Conservation (phyloP, 2,797 vertebrate genomes). For the Acipenser oxyrinchus region DNA sequence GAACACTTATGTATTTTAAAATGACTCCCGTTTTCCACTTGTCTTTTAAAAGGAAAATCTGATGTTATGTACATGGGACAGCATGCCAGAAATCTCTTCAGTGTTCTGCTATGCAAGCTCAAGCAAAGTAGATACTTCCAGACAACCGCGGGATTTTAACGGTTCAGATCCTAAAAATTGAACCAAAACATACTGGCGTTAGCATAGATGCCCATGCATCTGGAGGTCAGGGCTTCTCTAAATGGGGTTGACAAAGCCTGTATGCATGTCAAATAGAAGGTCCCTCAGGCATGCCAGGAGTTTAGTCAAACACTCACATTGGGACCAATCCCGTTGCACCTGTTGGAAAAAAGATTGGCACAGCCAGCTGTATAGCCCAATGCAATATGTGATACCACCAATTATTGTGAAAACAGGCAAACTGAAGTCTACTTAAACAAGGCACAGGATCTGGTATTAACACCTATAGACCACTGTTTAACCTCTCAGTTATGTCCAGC, state of each 20-base stretch:
- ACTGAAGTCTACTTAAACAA: background rate
- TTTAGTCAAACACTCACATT: background rate
- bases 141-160: too few species aligned
- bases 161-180: background rate
- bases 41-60: slow-evolving; percentile 17
- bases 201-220: slow-evolving; percentile 15
- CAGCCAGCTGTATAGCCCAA: background rate
- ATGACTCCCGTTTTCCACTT: background rate
- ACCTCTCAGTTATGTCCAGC: background rate
- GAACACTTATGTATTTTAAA: too few species aligned
- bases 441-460: background rate
- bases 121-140: too few species aligned
- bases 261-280: background rate
- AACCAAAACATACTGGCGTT: slow-evolving; percentile 5
- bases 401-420: background rate
- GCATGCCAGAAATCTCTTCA: background rate
- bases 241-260: slow-evolving; percentile 25
- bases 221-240: slow-evolving; percentile 36
- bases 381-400: background rate
- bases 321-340: background rate
- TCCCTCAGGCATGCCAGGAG: slow-evolving; percentile 31
- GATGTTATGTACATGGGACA: background rate
- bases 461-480: background rate
- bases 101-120: background rate
- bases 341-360: background rate